Evolutionary conservation across 2,888 invertebrate species (phyloP), one percentile per base, ranked within the genome.

Genomic region (Stenodema calcarata): DNA sequence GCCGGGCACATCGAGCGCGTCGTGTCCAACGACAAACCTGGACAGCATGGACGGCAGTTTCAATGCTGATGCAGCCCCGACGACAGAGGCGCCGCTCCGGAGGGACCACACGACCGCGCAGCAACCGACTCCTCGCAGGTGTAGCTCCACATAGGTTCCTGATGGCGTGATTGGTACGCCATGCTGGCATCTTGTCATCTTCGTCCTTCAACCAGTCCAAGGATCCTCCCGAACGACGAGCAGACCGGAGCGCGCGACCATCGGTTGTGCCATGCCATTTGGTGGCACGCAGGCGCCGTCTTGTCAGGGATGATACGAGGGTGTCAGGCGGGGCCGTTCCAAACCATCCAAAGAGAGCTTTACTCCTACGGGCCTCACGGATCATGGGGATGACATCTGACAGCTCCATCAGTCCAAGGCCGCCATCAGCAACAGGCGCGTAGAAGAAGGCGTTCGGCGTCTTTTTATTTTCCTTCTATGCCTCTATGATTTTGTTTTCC

Each of bases 11-110:
- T n/a, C n/a, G 88, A 4, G 90, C 91, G 88, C 90, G 91, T 88
- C 91, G 91, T 0, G 91, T 91, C 47, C 90, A 70, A 76, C 87
- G 88, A 88, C 91, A 91, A 23, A 85, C 82, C 83, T 91, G 91
- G 54, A 91, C 89, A 18, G 90, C 85, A 81, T 88, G 0, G 89
- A n/a, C n/a, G n/a, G n/a, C n/a, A n/a, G n/a, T 87, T 83, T 83
- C 84, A n/a, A n/a, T n/a, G n/a, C n/a, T n/a, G n/a, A n/a, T n/a
- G 88, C 90, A 91, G 0, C 90, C 90, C 0, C 90, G 90, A 30
- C 91, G 89, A 87, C 90, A 91, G 80, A 7, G 0, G 87, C 28
- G 11, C 0, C 23, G n/a, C 16, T 18, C 35, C 27, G 4, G 23
- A 18, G 1, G n/a, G n/a, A n/a, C n/a, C n/a, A n/a, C n/a, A n/a